A percentile compares a stretch with the other conserved stretches of the same genome.
These are phyloP conservation scores for Drosophila albomicans DNA, from an alignment of 1,140 invertebrate genomes.

Conservation along the genomic window DNA sequence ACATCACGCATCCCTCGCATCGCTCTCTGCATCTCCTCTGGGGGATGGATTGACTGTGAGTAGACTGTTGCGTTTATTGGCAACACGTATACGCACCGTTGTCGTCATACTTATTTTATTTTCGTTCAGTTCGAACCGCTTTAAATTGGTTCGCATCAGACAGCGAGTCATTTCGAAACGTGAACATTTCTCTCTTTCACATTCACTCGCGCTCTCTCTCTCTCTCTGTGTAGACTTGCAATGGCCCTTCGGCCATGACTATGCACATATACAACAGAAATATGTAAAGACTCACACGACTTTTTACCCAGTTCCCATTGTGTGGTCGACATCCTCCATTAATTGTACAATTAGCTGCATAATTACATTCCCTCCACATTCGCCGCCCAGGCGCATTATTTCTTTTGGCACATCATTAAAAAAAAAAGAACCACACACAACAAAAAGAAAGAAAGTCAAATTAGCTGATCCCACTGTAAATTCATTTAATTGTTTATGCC, in stretches of 20 bases:
- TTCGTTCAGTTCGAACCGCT: slow-evolving; percentile 45
- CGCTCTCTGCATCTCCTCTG: too few species aligned
- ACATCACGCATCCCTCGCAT: background rate
- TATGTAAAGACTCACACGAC: background rate
- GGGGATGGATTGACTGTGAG: background rate
- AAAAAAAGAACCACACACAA: background rate
- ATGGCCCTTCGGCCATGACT: slow-evolving; percentile 26
- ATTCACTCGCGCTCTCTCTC: background rate
- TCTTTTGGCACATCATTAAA: slow-evolving; percentile 33
- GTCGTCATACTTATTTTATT: slow-evolving; percentile 39
- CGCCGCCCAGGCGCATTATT: slow-evolving; percentile 17
- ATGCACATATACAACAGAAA: slow-evolving; percentile 14
- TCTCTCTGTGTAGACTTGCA: slow-evolving; percentile 4
- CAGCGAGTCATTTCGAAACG: background rate
- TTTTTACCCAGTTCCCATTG: slow-evolving; percentile 14
- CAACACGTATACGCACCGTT: slow-evolving; percentile 51
- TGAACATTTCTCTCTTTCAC: background rate
- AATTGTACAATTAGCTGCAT: slow-evolving; percentile 74
- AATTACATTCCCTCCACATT: slow-evolving; percentile 50
- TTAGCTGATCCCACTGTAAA: background rate
- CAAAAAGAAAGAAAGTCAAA: background rate
- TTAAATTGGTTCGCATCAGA: slow-evolving; percentile 55
- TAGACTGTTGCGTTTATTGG: slow-evolving; percentile 31
- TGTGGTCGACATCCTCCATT: slow-evolving; percentile 31
- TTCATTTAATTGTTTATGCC: slow-evolving; percentile 17